Evolutionary conservation across 2,888 invertebrate species (phyloP), one percentile per base, ranked within the genome.

Genomic region (Macaria notata): DNA sequence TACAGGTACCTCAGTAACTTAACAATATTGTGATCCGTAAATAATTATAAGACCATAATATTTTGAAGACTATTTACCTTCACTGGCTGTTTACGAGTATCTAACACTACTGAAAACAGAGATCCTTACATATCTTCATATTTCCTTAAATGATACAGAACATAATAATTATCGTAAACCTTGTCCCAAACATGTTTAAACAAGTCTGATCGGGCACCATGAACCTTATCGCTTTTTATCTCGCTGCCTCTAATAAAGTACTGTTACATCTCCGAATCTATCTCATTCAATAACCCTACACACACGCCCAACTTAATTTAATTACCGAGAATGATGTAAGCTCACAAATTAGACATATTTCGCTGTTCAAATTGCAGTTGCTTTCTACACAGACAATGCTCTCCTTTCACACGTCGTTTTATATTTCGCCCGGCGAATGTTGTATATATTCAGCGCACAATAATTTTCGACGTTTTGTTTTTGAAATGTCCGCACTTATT

Each of bases 341-440:
- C 54, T 41, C 54, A 48, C 54, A 59, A 59, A 55, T 59, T 54
- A 54, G 54, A 59, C 44, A 52, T 66, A 65, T 66, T 64, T 68
- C 52, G 55, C 62, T 58, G 55, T 59, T 67, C 56, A 56, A 59
- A 59, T 63, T 69, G 61, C 67, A 64, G 65, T 70, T 72, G 73
- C 78, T 81, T 83, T 80, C 78, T 72, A 69, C 68, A 59, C 57
- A 66, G 66, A 78, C 73, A 73, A 76, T 79, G 77, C 76, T 75
- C 74, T 75, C 70, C 61, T 73, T 79, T 80, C 75, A 71, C 77
- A 76, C 76, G 73, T 71, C 73, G 64, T 66, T 72, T 72, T 70
- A 69, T 69, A 66, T 66, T 62, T 53, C 63, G 62, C 68, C 61
- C 33, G 39, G 69, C 69, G 72, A 74, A 71, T 61, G 63, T 54